Conservation (phyloP, 2,797 vertebrate genomes). For the Sarcoramphus papa region DNA sequence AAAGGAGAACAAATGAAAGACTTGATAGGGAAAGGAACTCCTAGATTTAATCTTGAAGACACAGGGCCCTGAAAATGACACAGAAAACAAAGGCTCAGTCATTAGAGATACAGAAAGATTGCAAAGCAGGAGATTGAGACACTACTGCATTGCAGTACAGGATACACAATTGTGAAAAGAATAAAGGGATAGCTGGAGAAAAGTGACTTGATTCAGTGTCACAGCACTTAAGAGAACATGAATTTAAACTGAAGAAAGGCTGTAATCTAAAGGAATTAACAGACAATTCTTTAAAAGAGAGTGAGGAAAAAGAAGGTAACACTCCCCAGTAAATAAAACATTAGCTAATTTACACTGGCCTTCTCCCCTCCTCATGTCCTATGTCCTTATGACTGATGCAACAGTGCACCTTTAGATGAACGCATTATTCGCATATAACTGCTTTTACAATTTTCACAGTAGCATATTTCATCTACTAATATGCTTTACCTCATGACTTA, state of each 20-base stretch:
- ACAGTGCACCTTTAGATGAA: not conserved
- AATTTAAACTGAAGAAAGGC: conserved; percentile 13
- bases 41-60: not conserved
- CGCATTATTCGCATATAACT: not conserved
- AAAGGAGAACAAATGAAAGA: not conserved
- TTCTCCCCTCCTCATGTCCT: conserved; percentile 20
- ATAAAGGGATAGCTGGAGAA: not conserved
- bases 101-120: not conserved
- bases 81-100: not conserved
- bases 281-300: not conserved
- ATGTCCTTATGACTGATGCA: conserved; percentile 26
- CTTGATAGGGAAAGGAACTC: not conserved
- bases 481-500: conserved; percentile 39
- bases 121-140: not conserved
- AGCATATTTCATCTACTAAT: conserved; percentile 49
- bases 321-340: not conserved
- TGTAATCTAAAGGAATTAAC: not conserved
- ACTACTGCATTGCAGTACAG: conserved; percentile 33
- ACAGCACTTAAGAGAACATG: not conserved
- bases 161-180: not conserved
- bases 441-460: conserved; percentile 40
- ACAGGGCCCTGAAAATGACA: not conserved
- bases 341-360: conserved; percentile 1
- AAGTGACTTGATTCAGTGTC: not conserved
- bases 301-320: not conserved